Conservation (phyloP, 2,113 vertebrate species). For the Tetrax tetrax region DNA sequence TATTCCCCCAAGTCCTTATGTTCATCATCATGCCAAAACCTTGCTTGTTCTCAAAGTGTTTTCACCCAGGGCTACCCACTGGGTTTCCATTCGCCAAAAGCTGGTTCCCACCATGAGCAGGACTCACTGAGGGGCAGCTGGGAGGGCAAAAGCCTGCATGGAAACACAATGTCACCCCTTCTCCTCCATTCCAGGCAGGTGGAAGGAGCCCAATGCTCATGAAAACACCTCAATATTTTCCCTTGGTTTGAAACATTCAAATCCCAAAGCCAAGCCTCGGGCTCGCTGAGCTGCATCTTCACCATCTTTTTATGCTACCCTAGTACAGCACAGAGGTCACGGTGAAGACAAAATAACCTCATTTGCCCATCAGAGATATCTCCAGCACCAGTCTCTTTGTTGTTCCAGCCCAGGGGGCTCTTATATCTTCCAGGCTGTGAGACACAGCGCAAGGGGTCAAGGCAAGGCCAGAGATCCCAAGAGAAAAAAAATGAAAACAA, state of each 20-base stretch:
- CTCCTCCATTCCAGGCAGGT: background rate
- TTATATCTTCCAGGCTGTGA: background rate
- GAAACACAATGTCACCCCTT: background rate
- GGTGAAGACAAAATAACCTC: background rate
- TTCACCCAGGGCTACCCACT: background rate
- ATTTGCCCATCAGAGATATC: background rate
- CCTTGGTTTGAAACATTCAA: background rate
- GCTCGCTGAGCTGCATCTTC: fast-evolving
- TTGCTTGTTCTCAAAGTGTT: background rate
- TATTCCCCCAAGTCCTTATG: background rate
- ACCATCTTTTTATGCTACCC: background rate
- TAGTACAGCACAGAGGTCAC: fast-evolving
- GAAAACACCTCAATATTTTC: background rate
- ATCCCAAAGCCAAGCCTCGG: background rate
- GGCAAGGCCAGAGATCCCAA: background rate
- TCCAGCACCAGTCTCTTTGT: background rate
- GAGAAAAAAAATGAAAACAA: background rate
- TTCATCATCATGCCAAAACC: background rate
- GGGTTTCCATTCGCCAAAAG: background rate
- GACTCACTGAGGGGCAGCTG: background rate
- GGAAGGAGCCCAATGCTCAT: background rate
- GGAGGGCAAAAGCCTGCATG: background rate
- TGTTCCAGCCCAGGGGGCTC: background rate
- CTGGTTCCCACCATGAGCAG: background rate
- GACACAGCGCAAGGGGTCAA: fast-evolving